Evolutionary conservation across 2,113 vertebrate genomes (phyloP).

Genomic region (Gasterosteus nipponicus): DNA sequence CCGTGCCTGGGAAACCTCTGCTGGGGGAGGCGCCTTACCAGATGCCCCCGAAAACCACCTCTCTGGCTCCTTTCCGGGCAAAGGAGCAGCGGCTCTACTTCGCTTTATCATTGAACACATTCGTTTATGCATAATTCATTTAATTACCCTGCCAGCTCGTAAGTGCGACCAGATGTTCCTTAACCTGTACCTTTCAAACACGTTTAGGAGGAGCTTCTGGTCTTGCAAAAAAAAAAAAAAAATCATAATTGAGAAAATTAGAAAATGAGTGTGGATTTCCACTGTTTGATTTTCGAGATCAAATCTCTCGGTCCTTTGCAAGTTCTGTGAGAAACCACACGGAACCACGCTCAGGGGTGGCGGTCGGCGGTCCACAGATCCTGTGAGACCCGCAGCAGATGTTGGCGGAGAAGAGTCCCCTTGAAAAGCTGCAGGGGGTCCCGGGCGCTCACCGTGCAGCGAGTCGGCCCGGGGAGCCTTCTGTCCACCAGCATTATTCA

Average conservation of each 20-base stretch:
- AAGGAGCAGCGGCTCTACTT: neutral
- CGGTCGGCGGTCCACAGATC: slow-evolving; percentile 22
- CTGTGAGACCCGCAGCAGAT: slow-evolving; percentile 52
- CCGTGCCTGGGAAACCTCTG: no score
- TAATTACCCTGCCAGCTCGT: slow-evolving; percentile 29
- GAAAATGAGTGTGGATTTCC: neutral
- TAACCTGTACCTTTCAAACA: slow-evolving; percentile 27
- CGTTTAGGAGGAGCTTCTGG: slow-evolving; percentile 2
- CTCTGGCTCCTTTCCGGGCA: no score
- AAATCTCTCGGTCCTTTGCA: slow-evolving; percentile 23
- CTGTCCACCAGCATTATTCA: slow-evolving; percentile 27
- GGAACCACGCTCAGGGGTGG: slow-evolving; percentile 3
- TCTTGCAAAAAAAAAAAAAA: neutral
- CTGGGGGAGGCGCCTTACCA: no score
- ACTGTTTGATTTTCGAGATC: slow-evolving; percentile 17
- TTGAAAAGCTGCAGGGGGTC: slow-evolving; percentile 41
- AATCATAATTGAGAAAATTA: neutral
- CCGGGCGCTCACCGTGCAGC: slow-evolving; percentile 20
- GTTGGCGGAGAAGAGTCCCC: slow-evolving; percentile 37
- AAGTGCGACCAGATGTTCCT: slow-evolving; percentile 44
- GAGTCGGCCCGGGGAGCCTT: slow-evolving; percentile 27
- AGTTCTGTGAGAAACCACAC: slow-evolving; percentile 30
- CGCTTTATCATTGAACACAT: slow-evolving; percentile 35
- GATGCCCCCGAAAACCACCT: no score
- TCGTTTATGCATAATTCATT: slow-evolving; percentile 49